Percentiles rank a stretch among this genome's conserved stretches.
These are phyloP conservation scores for Drosophila colorata DNA, from an alignment of 2,888 invertebrate genomes.

Conservation along the genomic window DNA sequence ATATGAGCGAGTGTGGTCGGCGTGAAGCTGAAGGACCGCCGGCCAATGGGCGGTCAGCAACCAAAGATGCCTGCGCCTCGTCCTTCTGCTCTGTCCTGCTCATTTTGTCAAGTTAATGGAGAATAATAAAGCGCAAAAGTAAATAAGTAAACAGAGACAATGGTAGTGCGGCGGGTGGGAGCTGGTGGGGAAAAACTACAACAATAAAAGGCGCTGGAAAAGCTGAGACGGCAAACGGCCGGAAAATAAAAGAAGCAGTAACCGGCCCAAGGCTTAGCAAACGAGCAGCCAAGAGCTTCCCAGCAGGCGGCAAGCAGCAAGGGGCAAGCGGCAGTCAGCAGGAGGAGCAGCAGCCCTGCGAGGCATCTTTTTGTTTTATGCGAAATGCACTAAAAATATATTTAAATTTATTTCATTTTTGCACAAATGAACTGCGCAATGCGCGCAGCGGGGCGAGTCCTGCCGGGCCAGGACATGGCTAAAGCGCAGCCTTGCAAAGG, in stretches of 20 bases:
- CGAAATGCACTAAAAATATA: slow-evolving; percentile 81
- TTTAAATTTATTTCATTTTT: slow-evolving; percentile 80
- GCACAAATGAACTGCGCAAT: slow-evolving; percentile 72
- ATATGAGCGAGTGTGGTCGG: slow-evolving; percentile 15
- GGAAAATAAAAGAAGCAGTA: slow-evolving; percentile 69
- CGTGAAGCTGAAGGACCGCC: slow-evolving; percentile 17
- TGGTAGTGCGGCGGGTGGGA: slow-evolving; percentile 24
- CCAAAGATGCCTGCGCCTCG: slow-evolving; percentile 21
- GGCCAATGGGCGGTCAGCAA: slow-evolving; percentile 29
- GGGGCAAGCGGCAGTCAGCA: slow-evolving; percentile 8
- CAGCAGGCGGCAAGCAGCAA: slow-evolving; percentile 29
- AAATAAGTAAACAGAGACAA: slow-evolving; percentile 76
- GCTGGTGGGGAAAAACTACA: slow-evolving; percentile 64
- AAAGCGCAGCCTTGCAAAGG: slow-evolving; percentile 70
- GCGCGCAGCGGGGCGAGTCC: slow-evolving; percentile 24
- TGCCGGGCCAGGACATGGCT: slow-evolving; percentile 53
- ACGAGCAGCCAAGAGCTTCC: slow-evolving; percentile 38
- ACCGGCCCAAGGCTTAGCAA: slow-evolving; percentile 56
- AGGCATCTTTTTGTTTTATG: slow-evolving; percentile 81
- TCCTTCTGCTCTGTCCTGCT: slow-evolving; percentile 38
- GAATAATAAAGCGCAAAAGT: slow-evolving; percentile 81
- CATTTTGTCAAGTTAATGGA: slow-evolving; percentile 80
- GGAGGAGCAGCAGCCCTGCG: slow-evolving; percentile 42
- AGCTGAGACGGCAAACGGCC: slow-evolving; percentile 76
- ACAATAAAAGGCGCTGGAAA: slow-evolving; percentile 73